phyloP scores from a whole-genome alignment of 2,888 invertebrate genomes.

The Stenodema calcarata region DNA sequence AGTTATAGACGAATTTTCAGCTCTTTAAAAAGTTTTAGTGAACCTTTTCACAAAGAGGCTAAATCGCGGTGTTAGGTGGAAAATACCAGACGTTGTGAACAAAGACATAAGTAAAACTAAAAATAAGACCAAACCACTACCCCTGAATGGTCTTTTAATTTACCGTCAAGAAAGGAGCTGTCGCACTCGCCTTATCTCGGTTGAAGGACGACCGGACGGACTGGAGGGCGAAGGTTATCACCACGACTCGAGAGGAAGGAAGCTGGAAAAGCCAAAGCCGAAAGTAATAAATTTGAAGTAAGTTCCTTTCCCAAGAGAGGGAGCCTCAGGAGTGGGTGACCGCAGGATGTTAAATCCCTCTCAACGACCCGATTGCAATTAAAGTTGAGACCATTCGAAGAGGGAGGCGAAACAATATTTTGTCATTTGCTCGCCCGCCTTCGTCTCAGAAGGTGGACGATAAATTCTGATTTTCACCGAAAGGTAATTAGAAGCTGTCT shows the following conservation, averaged over 20 bases:
- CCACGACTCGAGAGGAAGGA: not conserved
- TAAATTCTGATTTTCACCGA: constrained; percentile 30
- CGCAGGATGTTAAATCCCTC: not conserved
- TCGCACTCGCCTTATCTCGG: not conserved
- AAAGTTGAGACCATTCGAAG: constrained; percentile 42
- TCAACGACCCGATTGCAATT: constrained; percentile 42
- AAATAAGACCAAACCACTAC: not conserved
- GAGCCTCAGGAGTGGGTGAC: not conserved
- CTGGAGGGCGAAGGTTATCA: not conserved
- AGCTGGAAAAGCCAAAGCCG: not conserved
- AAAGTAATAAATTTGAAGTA: constrained; percentile 3
- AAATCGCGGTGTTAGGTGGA: no score
- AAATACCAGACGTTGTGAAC: no score
- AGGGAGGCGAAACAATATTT: constrained; percentile 12
- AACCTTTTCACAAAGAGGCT: no score
- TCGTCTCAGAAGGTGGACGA: not conserved
- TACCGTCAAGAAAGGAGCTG: not conserved
- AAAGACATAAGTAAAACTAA: no score
- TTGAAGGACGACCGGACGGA: not conserved
- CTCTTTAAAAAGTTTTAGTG: no score
- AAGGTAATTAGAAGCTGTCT: not conserved
- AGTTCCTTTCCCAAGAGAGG: not conserved
- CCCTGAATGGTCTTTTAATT: not conserved
- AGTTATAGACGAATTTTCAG: no score
- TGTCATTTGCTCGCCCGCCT: not conserved